A percentile compares a stretch with the other conserved stretches of the same genome.
Evolutionary conservation across 2,113 vertebrate genomes (phyloP).

Genomic region (Typhlomys cinereus): DNA sequence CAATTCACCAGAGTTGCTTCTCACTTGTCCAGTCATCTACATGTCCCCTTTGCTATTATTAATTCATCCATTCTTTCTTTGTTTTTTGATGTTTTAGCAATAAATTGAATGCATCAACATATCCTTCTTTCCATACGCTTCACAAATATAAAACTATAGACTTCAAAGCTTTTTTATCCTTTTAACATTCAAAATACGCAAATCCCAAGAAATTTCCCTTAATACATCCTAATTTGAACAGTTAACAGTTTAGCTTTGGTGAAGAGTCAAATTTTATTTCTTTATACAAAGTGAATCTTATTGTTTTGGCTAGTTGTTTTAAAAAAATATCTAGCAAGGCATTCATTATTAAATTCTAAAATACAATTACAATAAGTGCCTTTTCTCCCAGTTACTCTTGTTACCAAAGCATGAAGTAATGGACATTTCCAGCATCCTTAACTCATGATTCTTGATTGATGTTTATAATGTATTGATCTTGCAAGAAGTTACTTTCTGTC

Average conservation of each 20-base stretch:
- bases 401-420: slow-evolving; percentile 12
- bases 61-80: too few species aligned
- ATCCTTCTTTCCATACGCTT: neutral
- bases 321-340: neutral
- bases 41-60: neutral
- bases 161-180: neutral
- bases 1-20: neutral
- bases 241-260: neutral
- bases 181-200: neutral
- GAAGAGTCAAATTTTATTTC: neutral
- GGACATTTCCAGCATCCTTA: neutral
- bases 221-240: neutral
- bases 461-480: slow-evolving; percentile 45
- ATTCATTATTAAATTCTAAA: slow-evolving; percentile 29
- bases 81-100: neutral
- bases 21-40: neutral
- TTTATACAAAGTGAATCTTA: neutral
- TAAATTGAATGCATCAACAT: neutral
- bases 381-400: neutral
- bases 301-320: slow-evolving; percentile 2
- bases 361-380: neutral
- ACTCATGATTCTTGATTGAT: slow-evolving; percentile 34
- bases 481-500: slow-evolving; percentile 2
- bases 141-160: neutral
- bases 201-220: neutral